Base-by-base conservation (phyloP, 37 sponge, comb jelly and placozoan species). In the Crambe crambe region DNA sequence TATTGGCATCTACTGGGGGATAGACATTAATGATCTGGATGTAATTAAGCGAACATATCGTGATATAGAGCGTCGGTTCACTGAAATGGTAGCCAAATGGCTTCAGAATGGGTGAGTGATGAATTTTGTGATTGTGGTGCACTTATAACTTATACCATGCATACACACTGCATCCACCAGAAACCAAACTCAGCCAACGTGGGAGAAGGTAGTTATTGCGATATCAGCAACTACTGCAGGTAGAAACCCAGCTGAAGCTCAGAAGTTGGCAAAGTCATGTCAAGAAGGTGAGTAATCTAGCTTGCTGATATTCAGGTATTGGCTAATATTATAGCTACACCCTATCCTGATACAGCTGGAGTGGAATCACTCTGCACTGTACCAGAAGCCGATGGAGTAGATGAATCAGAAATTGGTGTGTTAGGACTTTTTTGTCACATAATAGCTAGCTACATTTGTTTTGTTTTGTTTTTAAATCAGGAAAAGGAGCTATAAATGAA, bases 71-170 rank as follows among this genome's bases (percentile, higher is more conserved):
- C 10, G 68, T 31, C 67, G 79, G 23, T 44, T 79, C 36, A 79
- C 79, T 32, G 30, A 20, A 2, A 68, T 68, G 54, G 15, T 79
- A 31, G 56, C 51, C 2, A 68, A 79, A 56, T 79, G 79, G 79
- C 68, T 79, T 1, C 64, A 67, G 26, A 79, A 44, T 68, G 12
- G 51, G 51, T 47, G 12, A 15, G 51, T 47, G 12, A n/a, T n/a
- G n/a, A n/a, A n/a, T n/a, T n/a, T n/a, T n/a, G n/a, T n/a, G n/a
- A n/a, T n/a, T n/a, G n/a, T n/a, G n/a, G n/a, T n/a, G n/a, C n/a
- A n/a, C n/a, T n/a, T n/a, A n/a, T n/a, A n/a, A n/a, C n/a, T n/a
- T n/a, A n/a, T n/a, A n/a, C n/a, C n/a, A n/a, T n/a, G n/a, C n/a
- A n/a, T n/a, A n/a, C n/a, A n/a, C n/a, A n/a, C n/a, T n/a, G n/a